phyloP scores from a whole-genome alignment of 2,797 vertebrate species.

The Hoplostethus atlanticus region DNA sequence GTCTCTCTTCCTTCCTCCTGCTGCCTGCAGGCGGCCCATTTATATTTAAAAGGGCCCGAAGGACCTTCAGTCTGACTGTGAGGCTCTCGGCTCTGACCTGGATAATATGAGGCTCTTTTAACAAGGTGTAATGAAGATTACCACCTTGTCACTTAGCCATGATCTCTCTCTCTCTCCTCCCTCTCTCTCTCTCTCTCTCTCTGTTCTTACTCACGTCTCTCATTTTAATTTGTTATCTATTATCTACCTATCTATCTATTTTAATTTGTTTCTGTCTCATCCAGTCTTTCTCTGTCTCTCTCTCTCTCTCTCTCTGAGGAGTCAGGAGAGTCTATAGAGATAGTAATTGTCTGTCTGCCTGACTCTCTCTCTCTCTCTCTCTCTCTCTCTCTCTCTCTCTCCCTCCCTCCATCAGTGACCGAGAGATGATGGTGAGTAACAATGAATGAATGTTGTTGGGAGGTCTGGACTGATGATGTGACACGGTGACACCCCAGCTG shows the following conservation, averaged over 20 bases:
- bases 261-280: slow-evolving; percentile 48
- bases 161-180: slow-evolving; percentile 26
- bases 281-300: neutral
- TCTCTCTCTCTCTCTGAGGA: slow-evolving; percentile 14
- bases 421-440: slow-evolving; percentile 7
- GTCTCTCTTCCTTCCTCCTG: slow-evolving; percentile 6
- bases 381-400: slow-evolving; percentile 12
- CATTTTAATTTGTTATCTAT: slow-evolving; percentile 45
- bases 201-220: slow-evolving; percentile 30
- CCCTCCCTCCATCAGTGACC: slow-evolving; percentile 7
- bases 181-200: neutral
- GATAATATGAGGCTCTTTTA: slow-evolving; percentile 53
- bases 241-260: slow-evolving; percentile 38
- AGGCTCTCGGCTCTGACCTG: slow-evolving; percentile 54
- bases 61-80: slow-evolving; percentile 33
- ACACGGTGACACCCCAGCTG: slow-evolving; percentile 27
- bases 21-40: slow-evolving; percentile 40
- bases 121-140: slow-evolving; percentile 64
- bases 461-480: slow-evolving; percentile 32
- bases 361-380: slow-evolving; percentile 6
- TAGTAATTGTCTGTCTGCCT: slow-evolving; percentile 45
- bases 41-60: slow-evolving; percentile 56
- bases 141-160: slow-evolving; percentile 47
- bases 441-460: slow-evolving; percentile 18
- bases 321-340: slow-evolving; percentile 27